Evolutionary conservation across 2,113 vertebrate species (phyloP).

Genomic region (Microcebus lehilahytsara): DNA sequence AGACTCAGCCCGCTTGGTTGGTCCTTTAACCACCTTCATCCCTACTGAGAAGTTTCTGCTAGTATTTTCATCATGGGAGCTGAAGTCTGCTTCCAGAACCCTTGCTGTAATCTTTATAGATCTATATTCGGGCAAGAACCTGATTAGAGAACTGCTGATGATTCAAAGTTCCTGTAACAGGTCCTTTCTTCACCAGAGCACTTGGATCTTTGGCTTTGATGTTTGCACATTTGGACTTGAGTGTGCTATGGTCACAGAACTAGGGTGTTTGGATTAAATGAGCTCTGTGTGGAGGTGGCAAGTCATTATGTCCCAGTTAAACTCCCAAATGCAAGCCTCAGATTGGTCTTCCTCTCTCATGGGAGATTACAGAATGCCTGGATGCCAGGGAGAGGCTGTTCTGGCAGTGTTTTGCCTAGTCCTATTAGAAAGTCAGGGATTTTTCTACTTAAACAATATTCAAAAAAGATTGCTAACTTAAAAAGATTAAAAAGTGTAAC

Average conservation of each 20-base stretch:
- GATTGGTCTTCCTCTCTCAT: neutral
- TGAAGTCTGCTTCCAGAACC: neutral
- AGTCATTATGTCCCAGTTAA: neutral
- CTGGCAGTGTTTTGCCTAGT: neutral
- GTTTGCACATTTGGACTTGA: neutral
- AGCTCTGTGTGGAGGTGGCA: neutral
- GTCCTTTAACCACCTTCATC: neutral
- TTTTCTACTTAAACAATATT: neutral
- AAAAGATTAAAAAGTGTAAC: neutral
- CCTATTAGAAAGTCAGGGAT: neutral
- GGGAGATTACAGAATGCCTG: neutral
- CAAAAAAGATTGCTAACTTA: neutral
- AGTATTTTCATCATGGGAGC: neutral
- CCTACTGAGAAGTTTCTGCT: neutral
- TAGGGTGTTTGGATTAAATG: neutral
- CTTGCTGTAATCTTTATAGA: neutral
- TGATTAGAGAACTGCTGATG: neutral
- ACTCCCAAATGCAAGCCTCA: neutral
- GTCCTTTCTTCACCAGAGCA: neutral
- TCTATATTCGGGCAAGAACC: neutral
- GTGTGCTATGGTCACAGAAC: neutral
- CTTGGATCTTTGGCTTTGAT: neutral
- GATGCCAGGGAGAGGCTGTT: neutral
- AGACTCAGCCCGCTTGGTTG: neutral
- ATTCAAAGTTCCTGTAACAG: neutral